Conservation (phyloP, 1,140 invertebrate genomes). For the Calephelis virginiensis region DNA sequence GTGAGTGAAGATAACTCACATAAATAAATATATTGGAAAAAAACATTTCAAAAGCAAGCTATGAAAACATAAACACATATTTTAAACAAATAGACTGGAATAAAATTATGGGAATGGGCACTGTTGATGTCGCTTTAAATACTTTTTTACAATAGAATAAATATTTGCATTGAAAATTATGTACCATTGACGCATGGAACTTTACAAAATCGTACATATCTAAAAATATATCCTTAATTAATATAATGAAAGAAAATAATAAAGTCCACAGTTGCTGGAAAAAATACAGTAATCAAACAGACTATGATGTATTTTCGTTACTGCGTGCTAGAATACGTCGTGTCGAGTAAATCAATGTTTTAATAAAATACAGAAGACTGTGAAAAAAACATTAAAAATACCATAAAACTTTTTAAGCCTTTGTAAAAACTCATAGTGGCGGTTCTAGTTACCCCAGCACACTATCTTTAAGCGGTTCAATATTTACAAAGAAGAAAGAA, state of each 20-base stretch:
- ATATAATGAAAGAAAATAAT: constrained; percentile 21
- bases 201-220: not conserved
- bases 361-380: constrained; percentile 8
- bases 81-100: constrained; percentile 2
- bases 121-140: not conserved
- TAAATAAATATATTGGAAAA: not conserved
- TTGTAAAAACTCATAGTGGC: constrained; percentile 6
- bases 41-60: constrained; percentile 3
- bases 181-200: not conserved
- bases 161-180: not conserved
- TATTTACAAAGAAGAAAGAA: no score
- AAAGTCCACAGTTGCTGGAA: constrained; percentile 21
- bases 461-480: no score
- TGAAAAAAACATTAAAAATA: constrained; percentile 20
- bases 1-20: not conserved
- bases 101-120: not conserved
- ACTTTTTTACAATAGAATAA: constrained; percentile 8
- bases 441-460: no score
- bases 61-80: not conserved
- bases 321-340: constrained; percentile 4
- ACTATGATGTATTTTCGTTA: constrained; percentile 18
- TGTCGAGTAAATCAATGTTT: constrained; percentile 20
- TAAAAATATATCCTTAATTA: constrained; percentile 20
- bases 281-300: constrained; percentile 17
- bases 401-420: constrained; percentile 18